phyloP scores from a whole-genome alignment of 2,797 vertebrate genomes.

The Trachops cirrhosus region DNA sequence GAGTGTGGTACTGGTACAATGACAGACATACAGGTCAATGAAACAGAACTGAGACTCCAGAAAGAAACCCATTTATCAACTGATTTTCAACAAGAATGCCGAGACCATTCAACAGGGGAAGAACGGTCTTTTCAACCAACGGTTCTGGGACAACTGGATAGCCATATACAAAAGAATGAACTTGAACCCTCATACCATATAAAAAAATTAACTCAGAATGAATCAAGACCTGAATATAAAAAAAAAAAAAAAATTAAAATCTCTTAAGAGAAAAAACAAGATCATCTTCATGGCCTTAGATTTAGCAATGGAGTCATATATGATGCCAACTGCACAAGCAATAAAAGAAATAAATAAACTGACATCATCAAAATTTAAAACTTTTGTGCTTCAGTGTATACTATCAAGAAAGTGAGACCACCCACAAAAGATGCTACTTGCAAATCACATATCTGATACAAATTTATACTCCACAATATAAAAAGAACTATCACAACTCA shows the following conservation, averaged over 20 bases:
- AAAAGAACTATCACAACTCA: neutral
- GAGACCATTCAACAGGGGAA: neutral
- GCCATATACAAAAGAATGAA: neutral
- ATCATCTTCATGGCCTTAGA: neutral
- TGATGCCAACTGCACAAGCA: neutral
- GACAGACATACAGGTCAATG: neutral
- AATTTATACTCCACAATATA: neutral
- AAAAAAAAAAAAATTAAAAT: neutral
- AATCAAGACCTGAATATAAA: neutral
- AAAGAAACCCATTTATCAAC: neutral
- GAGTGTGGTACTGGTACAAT: neutral
- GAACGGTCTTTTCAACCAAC: too few species aligned
- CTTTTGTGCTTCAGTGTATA: neutral
- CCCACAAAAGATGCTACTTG: neutral
- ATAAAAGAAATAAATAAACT: neutral
- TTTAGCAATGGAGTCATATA: neutral
- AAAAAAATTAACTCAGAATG: neutral
- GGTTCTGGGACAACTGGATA: too few species aligned
- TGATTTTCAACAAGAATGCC: neutral
- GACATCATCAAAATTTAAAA: neutral
- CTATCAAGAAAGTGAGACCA: neutral
- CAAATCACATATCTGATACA: neutral
- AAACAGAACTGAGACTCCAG: neutral
- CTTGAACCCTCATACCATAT: neutral
- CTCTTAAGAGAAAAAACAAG: neutral